Evolutionary conservation across 2,113 vertebrate genomes (phyloP).

Genomic region (Apodemus speciosus): DNA sequence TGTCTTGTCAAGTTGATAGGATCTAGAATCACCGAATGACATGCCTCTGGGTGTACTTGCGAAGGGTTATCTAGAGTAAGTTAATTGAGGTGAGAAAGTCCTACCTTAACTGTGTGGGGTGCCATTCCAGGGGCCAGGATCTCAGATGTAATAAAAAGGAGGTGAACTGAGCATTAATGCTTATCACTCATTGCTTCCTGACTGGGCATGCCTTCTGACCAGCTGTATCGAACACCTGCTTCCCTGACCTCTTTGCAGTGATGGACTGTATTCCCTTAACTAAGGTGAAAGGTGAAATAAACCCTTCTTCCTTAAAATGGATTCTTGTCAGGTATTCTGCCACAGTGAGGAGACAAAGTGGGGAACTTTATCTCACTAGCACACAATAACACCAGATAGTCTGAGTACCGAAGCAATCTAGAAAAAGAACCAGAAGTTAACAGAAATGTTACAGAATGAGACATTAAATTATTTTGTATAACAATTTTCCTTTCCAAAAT

Average conservation of each 20-base stretch:
- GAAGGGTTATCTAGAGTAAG: background rate
- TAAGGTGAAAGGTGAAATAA: background rate
- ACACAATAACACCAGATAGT: background rate
- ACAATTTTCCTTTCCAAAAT: conserved; percentile 35
- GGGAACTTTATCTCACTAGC: background rate
- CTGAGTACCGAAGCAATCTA: background rate
- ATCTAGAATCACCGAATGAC: background rate
- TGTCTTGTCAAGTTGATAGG: background rate
- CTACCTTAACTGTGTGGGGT: too few relatives aligned
- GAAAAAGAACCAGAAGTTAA: background rate
- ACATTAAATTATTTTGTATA: background rate
- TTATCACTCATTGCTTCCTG: background rate
- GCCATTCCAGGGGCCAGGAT: background rate
- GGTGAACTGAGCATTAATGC: background rate
- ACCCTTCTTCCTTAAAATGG: background rate
- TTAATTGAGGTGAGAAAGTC: background rate
- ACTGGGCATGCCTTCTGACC: background rate
- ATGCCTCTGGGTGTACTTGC: background rate
- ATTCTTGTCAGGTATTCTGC: background rate
- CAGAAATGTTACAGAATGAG: background rate
- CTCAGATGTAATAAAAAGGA: background rate
- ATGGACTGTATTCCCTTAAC: background rate
- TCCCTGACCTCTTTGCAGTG: background rate
- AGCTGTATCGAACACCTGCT: background rate
- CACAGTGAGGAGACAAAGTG: background rate